phyloP scores from a whole-genome alignment of 2,888 invertebrate species.

The Papilio gigon region DNA sequence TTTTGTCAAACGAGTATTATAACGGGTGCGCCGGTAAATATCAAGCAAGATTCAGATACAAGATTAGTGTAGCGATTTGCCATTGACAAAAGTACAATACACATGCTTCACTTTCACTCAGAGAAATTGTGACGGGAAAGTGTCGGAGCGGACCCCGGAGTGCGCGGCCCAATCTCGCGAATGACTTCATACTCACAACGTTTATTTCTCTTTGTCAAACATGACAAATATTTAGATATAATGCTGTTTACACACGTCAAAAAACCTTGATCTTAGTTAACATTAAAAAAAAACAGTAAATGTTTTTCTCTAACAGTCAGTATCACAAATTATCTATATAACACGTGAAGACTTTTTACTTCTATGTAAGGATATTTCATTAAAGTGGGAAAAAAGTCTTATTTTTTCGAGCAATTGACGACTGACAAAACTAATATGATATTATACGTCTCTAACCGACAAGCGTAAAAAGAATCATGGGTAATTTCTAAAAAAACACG shows the following conservation, averaged over 20 bases:
- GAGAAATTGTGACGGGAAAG: conserved; percentile 73
- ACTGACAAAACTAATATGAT: no score
- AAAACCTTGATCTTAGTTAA: not conserved
- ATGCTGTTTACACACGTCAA: not conserved
- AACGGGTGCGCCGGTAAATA: conserved; percentile 68
- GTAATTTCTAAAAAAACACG: no score
- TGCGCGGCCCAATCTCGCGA: conserved; percentile 45
- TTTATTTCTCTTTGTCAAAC: conserved; percentile 30
- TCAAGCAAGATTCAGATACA: conserved; percentile 70
- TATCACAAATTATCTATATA: not conserved
- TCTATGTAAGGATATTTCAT: no score
- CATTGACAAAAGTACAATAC: conserved; percentile 77
- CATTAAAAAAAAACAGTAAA: not conserved
- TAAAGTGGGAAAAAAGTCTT: no score
- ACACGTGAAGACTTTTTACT: no score
- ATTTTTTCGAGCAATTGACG: no score
- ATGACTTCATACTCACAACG: conserved; percentile 63
- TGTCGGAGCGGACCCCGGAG: conserved; percentile 47
- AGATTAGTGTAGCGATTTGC: conserved; percentile 71
- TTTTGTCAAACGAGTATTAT: conserved; percentile 57
- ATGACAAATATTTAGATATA: conserved; percentile 9
- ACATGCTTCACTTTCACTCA: conserved; percentile 72
- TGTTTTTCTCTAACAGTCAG: not conserved
- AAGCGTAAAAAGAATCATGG: no score
- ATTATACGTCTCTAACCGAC: no score